Percentiles rank a stretch among this genome's conserved stretches.
These are phyloP conservation scores for Drosophila truncata DNA, from an alignment of 1,140 invertebrate genomes.

Conservation along the genomic window DNA sequence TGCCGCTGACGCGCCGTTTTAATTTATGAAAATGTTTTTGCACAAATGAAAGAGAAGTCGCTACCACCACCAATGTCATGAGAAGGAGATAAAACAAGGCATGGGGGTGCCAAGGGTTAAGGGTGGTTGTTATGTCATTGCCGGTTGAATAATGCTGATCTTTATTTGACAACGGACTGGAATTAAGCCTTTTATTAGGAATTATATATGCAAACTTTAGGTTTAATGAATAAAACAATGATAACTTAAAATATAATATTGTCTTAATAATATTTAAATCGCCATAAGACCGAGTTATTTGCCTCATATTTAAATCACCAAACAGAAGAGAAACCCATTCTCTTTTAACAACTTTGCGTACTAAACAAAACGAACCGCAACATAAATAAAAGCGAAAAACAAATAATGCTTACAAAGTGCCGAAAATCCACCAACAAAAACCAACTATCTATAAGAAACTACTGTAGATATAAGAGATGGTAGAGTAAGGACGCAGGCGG, in stretches of 20 bases:
- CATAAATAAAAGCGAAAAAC: constrained; percentile 78
- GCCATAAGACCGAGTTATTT: not conserved
- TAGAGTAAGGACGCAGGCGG: constrained; percentile 12
- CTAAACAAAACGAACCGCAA: constrained; percentile 69
- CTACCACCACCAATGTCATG: constrained; percentile 39
- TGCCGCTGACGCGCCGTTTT: constrained; percentile 69
- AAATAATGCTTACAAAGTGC: constrained; percentile 80
- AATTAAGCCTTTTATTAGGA: constrained; percentile 12
- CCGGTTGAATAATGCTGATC: constrained; percentile 14
- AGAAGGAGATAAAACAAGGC: not conserved
- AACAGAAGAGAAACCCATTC: not conserved
- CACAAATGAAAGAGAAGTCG: constrained; percentile 25
- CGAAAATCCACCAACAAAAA: constrained; percentile 58
- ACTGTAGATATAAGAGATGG: constrained; percentile 8
- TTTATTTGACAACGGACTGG: constrained; percentile 30
- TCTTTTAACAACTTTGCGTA: constrained; percentile 52
- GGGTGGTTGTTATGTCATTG: constrained; percentile 9
- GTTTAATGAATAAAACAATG: not conserved
- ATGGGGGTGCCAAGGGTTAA: not conserved
- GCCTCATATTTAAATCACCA: not conserved
- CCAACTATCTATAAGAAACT: constrained; percentile 22
- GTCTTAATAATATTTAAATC: not conserved
- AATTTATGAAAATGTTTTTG: constrained; percentile 77
- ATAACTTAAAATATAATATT: not conserved
- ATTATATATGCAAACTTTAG: not conserved